Percentiles rank a stretch among this genome's conserved stretches.
Conservation (phyloP, 2,888 invertebrate species). For the Trichopria drosophilae region DNA sequence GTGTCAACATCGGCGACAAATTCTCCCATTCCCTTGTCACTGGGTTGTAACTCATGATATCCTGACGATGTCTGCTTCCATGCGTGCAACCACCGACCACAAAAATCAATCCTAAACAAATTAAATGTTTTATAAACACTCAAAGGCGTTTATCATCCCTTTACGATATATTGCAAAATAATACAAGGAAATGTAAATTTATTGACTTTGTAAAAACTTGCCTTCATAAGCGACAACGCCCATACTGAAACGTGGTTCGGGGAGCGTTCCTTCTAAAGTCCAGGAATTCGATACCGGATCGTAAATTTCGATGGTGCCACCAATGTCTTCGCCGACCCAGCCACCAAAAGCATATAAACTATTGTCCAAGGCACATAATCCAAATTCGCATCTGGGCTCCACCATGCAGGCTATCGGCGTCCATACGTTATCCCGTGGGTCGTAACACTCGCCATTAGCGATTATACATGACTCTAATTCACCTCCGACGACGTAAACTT, state of each 20-base stretch:
- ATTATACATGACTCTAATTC: conserved; percentile 88
- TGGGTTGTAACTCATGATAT: conserved; percentile 80
- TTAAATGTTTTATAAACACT: background rate
- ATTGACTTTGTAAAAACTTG: conserved; percentile 48
- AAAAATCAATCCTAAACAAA: conserved; percentile 74
- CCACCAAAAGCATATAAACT: conserved; percentile 87
- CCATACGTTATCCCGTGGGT: conserved; percentile 69
- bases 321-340: conserved; percentile 91
- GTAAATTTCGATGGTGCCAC: conserved; percentile 84
- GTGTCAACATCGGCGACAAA: conserved; percentile 76
- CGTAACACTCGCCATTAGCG: conserved; percentile 83
- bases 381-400: conserved; percentile 87
- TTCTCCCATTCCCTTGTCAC: conserved; percentile 78
- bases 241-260: conserved; percentile 88
- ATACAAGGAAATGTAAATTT: conserved; percentile 1
- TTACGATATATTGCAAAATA: background rate
- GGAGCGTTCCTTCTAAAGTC: conserved; percentile 76
- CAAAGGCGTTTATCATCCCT: no score
- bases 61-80: conserved; percentile 76
- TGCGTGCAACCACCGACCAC: conserved; percentile 89
- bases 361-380: conserved; percentile 81
- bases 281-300: conserved; percentile 79
- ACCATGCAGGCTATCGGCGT: conserved; percentile 65
- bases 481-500: conserved; percentile 89
- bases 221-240: conserved; percentile 84